phyloP scores from a whole-genome alignment of 2,888 invertebrate species.

The Allolobophora icterica region DNA sequence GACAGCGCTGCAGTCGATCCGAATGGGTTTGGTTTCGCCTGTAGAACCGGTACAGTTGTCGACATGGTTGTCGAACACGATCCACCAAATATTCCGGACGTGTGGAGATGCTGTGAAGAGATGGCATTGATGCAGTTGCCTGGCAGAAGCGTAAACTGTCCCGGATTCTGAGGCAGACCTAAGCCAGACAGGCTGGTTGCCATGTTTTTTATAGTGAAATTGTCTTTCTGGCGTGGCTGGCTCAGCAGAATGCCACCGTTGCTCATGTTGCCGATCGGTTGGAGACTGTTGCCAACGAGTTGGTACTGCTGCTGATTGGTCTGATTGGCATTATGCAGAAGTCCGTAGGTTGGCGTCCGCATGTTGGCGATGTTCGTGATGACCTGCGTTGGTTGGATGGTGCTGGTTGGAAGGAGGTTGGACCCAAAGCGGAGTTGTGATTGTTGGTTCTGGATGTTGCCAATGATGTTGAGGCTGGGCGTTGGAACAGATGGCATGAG shows the following conservation, averaged over 20 bases:
- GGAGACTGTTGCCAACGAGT: constrained; percentile 18
- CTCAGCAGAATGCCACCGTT: background rate
- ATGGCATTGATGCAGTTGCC: constrained; percentile 8
- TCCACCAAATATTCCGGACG: background rate
- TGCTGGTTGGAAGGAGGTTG: constrained; percentile 20
- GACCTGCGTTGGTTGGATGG: constrained; percentile 24
- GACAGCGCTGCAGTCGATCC: background rate
- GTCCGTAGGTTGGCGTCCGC: background rate
- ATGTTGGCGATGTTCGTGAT: constrained; percentile 24
- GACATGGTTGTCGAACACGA: constrained; percentile 12
- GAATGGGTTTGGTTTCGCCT: background rate
- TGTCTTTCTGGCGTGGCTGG: constrained; percentile 15
- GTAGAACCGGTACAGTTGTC: background rate
- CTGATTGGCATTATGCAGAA: background rate
- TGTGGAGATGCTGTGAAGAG: background rate
- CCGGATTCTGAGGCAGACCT: background rate
- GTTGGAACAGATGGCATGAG: constrained; percentile 40
- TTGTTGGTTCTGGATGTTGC: constrained; percentile 1
- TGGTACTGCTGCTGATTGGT: constrained; percentile 14
- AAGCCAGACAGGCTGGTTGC: background rate
- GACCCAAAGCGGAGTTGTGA: constrained; percentile 13
- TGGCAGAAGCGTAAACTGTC: background rate
- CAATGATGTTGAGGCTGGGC: constrained; percentile 3
- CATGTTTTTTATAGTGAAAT: constrained; percentile 21
- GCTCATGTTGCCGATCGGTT: constrained; percentile 2